These are phyloP conservation scores for Leptinotarsa defecta DNA, from an alignment of 1,140 invertebrate genomes.

Conservation along the genomic window DNA sequence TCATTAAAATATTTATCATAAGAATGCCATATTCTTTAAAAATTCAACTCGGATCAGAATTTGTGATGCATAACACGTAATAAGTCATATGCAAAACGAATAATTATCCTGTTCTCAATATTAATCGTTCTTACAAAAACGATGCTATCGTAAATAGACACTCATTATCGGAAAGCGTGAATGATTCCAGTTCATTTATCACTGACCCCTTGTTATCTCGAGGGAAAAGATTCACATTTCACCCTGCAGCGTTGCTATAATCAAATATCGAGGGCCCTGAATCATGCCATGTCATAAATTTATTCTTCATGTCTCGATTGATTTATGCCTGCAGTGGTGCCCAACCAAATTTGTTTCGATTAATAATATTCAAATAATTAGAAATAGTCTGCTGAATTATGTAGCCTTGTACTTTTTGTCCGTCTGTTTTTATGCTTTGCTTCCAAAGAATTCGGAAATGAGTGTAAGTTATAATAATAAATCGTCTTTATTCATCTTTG, in stretches of 20 bases:
- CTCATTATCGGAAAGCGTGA: conserved; percentile 10
- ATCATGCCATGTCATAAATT: conserved; percentile 15
- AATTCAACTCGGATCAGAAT: too few relatives aligned
- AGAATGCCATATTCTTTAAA: too few relatives aligned
- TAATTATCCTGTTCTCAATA: neutral
- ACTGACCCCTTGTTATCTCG: conserved; percentile 22
- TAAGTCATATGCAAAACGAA: too few relatives aligned
- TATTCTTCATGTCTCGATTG: neutral
- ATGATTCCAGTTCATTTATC: conserved; percentile 20
- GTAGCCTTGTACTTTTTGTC: too few relatives aligned
- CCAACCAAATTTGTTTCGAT: neutral
- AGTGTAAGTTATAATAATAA: too few relatives aligned
- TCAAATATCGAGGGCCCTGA: conserved; percentile 20
- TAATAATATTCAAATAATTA: too few relatives aligned
- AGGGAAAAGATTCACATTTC: conserved; percentile 27
- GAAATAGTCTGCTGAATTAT: too few relatives aligned
- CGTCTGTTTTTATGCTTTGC: too few relatives aligned
- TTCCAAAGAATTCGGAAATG: too few relatives aligned
- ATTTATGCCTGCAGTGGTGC: conserved; percentile 1
- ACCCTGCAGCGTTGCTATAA: conserved; percentile 17
- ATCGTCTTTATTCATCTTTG: too few relatives aligned
- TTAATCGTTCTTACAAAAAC: neutral
- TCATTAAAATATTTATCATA: too few relatives aligned
- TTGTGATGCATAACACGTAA: too few relatives aligned
- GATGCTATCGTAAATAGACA: neutral